phyloP scores from a whole-genome alignment of 2,113 vertebrate species.

The Neomonachus schauinslandi region DNA sequence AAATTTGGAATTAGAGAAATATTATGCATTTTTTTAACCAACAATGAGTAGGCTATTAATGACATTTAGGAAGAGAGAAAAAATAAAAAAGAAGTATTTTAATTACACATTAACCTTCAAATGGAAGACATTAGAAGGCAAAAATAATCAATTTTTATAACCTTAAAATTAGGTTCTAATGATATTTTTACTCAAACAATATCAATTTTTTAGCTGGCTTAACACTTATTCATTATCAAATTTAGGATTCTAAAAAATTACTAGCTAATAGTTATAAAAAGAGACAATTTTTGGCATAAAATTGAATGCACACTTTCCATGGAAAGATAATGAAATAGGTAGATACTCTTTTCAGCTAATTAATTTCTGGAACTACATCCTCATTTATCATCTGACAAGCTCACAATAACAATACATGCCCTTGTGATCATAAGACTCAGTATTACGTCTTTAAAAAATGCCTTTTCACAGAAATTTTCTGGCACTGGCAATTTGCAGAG shows the following conservation, averaged over 20 bases:
- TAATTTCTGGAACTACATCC: slow-evolving; percentile 54
- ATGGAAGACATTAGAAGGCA: background rate
- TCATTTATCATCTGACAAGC: slow-evolving; percentile 66
- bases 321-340: slow-evolving; percentile 52
- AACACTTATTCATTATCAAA: background rate
- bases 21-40: background rate
- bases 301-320: background rate
- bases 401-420: slow-evolving; percentile 55
- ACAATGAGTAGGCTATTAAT: background rate
- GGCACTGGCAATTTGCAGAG: background rate
- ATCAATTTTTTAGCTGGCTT: slow-evolving; percentile 14
- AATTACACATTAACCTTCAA: background rate
- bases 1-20: background rate
- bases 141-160: slow-evolving; percentile 18
- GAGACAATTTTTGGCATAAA: background rate
- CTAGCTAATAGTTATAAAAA: background rate
- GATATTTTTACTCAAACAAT: slow-evolving; percentile 22
- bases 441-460: slow-evolving; percentile 23
- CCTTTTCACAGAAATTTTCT: slow-evolving; percentile 26
- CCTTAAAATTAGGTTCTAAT: background rate
- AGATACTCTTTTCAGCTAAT: slow-evolving; percentile 55
- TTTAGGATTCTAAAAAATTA: background rate
- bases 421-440: slow-evolving; percentile 4
- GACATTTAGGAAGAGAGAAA: background rate
- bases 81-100: background rate